Evolutionary conservation across 2,113 vertebrate species (phyloP).

Genomic region (Varanus komodoensis): DNA sequence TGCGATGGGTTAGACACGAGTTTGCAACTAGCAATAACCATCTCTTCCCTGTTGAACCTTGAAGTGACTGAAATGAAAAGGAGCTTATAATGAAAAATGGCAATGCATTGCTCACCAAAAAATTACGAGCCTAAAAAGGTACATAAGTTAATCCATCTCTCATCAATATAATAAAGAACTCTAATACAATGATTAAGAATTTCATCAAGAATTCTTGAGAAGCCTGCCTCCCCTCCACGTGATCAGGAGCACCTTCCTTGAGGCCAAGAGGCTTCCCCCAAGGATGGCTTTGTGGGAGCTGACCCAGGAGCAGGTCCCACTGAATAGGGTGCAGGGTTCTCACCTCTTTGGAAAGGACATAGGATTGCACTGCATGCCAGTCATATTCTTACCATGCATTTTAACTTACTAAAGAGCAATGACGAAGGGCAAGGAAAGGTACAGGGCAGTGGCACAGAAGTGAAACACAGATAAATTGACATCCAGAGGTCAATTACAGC

Average conservation of each 20-base stretch:
- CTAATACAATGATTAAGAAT: not conserved
- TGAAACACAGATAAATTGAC: not conserved
- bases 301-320: not conserved
- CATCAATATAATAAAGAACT: not conserved
- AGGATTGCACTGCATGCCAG: conserved; percentile 26
- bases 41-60: not conserved
- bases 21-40: not conserved
- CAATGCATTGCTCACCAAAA: not conserved
- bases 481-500: not conserved
- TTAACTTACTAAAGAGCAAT: not conserved
- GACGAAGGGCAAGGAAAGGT: not conserved
- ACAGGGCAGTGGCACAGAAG: not conserved
- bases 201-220: not conserved
- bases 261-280: not conserved
- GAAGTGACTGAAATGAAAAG: not conserved
- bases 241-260: not conserved
- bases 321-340: not conserved
- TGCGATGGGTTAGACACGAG: too few relatives aligned
- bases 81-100: not conserved
- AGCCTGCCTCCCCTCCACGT: not conserved
- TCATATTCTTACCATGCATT: too few relatives aligned
- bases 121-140: not conserved
- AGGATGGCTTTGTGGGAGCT: not conserved
- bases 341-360: not conserved
- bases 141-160: conserved; percentile 1